These are phyloP conservation scores for Latheticus oryzae DNA, from an alignment of 2,888 invertebrate species.

Conservation along the genomic window DNA sequence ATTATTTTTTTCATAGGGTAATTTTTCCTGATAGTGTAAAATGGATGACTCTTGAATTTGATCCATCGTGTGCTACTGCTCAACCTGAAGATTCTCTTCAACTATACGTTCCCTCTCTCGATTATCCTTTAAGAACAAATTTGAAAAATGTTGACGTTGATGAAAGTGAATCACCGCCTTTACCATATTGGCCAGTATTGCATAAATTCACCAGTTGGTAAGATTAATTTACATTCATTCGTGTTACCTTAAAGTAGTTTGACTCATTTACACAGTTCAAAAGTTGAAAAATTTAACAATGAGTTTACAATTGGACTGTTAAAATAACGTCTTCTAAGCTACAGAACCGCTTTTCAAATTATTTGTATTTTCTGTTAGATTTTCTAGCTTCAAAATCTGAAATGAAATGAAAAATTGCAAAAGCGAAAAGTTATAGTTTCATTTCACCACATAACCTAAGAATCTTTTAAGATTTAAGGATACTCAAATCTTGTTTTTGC, in stretches of 20 bases:
- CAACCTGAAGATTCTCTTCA: slow-evolving; percentile 92
- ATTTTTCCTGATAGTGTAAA: slow-evolving; percentile 88
- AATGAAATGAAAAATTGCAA: too few species aligned
- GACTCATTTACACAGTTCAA: too few species aligned
- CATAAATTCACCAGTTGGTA: slow-evolving; percentile 73
- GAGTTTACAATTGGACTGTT: too few species aligned
- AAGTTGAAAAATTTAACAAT: too few species aligned
- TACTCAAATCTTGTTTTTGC: background rate
- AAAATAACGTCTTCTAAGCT: too few species aligned
- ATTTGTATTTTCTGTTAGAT: too few species aligned
- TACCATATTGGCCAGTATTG: slow-evolving; percentile 74
- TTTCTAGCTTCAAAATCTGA: too few species aligned
- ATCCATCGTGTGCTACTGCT: slow-evolving; percentile 89
- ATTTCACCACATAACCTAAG: too few species aligned
- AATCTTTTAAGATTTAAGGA: slow-evolving; percentile 44
- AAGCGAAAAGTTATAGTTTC: too few species aligned
- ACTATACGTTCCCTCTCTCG: slow-evolving; percentile 73
- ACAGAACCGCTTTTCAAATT: too few species aligned
- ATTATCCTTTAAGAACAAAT: slow-evolving; percentile 44
- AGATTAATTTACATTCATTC: too few species aligned
- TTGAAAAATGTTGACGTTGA: slow-evolving; percentile 55
- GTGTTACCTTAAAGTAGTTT: too few species aligned
- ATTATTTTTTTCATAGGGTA: slow-evolving; percentile 69
- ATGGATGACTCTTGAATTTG: slow-evolving; percentile 95
- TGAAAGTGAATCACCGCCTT: slow-evolving; percentile 57